Evolutionary conservation across 2,888 invertebrate genomes (phyloP).

Genomic region (Microctonus hyperodae): DNA sequence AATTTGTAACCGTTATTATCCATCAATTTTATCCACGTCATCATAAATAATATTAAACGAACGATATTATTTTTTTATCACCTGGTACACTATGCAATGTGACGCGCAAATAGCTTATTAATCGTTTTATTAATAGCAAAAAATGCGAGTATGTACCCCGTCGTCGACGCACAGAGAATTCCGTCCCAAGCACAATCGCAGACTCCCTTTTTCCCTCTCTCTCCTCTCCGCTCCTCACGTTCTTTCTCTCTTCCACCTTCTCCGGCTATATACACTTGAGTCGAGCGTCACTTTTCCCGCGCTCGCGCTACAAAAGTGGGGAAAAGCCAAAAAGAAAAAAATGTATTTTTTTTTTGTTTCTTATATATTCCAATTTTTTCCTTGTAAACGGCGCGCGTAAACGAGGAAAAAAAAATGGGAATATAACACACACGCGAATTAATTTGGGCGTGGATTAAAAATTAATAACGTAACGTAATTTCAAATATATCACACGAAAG

Average conservation of each 20-base stretch:
- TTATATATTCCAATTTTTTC: too few relatives aligned
- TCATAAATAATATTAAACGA: background rate
- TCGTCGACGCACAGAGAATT: slow-evolving; percentile 25
- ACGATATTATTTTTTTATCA: slow-evolving; percentile 5
- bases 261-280: background rate
- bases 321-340: slow-evolving; percentile 20
- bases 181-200: slow-evolving; percentile 9
- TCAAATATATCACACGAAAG: background rate
- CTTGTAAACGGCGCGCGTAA: slow-evolving; percentile 20
- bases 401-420: slow-evolving; percentile 7
- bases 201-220: slow-evolving; percentile 9
- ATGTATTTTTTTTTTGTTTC: too few relatives aligned
- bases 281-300: slow-evolving; percentile 33
- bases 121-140: slow-evolving; percentile 18
- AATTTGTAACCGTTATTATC: background rate
- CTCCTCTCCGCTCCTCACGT: background rate
- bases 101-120: slow-evolving; percentile 8
- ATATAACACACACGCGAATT: background rate
- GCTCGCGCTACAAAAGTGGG: slow-evolving; percentile 25
- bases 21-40: background rate
- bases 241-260: background rate
- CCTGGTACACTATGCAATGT: slow-evolving; percentile 10
- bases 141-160: slow-evolving; percentile 16
- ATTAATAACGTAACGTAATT: slow-evolving; percentile 2
- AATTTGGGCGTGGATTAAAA: background rate